Evolutionary conservation across 2,888 invertebrate species (phyloP), one percentile per base, ranked within the genome.

Genomic region (Napeogenes sylphis): DNA sequence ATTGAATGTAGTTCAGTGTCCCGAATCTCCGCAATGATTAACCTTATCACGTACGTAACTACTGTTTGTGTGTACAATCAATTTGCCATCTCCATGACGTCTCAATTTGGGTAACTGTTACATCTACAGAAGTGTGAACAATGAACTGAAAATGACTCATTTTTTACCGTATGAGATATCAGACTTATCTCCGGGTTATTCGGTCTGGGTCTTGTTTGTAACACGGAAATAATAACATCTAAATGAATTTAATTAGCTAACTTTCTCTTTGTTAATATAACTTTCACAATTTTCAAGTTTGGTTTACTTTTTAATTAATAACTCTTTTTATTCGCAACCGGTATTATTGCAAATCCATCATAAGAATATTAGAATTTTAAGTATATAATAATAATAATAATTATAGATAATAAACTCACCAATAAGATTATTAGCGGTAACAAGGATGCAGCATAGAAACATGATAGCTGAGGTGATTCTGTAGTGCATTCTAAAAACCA

Each of bases 401-500:
- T 21, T 21, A 21, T 21, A 21, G 21, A 42, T 42, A 55, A 66
- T 58, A n/a, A 53, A 92, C 93, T 94, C 91, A 96, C 97, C 97
- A 85, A 97, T 96, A 73, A 97, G 92, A 88, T 96, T 96, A 86
- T 96, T 97, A 70, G 96, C 96, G 38, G 96, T 96, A 68, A 97
- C 95, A 75, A 97, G 95, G 75, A 97, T 95, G 84, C 96, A 97
- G 84, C 94, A 95, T 61, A 95, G 92, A 86, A 97, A 97, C 70
- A 97, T 90, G 74, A 97, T 94, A 63, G 97, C 96, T 57, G 96
- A 94, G 51, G 97, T 97, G 83, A 96, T 94, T 83, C 96, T 92
- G 86, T 97, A 97, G 86, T 97, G 97, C 82, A 95, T 95, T 75
- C 97, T 92, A 89, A 97, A 97, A 66, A 96, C 94, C 94, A 96